A percentile compares a stretch with the other conserved stretches of the same genome.
These are phyloP conservation scores for Todus mexicanus DNA, from an alignment of 2,797 vertebrate genomes.

Conservation along the genomic window DNA sequence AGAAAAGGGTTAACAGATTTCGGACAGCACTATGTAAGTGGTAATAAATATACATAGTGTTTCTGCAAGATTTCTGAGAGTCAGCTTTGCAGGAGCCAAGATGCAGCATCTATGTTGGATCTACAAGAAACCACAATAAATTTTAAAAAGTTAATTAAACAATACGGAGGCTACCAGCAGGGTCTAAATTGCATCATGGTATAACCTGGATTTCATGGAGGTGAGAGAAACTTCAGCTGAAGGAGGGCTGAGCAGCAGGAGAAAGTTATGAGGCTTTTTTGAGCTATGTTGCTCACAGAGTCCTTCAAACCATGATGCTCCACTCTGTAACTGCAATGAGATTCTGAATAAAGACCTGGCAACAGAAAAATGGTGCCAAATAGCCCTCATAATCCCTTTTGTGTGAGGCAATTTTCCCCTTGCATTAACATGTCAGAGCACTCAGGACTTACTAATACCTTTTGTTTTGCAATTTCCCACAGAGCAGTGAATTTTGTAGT, in stretches of 20 bases:
- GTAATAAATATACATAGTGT: background rate
- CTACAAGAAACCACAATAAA: conserved; percentile 21
- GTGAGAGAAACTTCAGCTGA: background rate
- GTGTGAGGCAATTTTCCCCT: background rate
- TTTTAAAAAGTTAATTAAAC: conserved; percentile 22
- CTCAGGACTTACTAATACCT: background rate
- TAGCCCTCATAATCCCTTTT: background rate
- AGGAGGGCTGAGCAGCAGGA: background rate
- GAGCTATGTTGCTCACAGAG: background rate
- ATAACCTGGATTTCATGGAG: background rate
- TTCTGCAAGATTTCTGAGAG: background rate
- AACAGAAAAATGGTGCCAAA: background rate
- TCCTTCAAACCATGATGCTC: background rate
- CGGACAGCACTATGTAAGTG: background rate
- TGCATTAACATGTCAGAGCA: background rate
- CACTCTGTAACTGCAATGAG: background rate
- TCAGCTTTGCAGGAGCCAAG: conserved; percentile 34
- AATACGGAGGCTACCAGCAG: background rate
- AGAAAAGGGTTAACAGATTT: background rate
- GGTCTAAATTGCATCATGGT: background rate
- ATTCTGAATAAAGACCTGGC: background rate
- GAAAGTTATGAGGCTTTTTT: background rate
- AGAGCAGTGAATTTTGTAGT: background rate
- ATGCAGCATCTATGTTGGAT: background rate
- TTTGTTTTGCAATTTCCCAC: conserved; percentile 13